Conservation (phyloP, 2,888 invertebrate species). For the Pyralis farinalis region DNA sequence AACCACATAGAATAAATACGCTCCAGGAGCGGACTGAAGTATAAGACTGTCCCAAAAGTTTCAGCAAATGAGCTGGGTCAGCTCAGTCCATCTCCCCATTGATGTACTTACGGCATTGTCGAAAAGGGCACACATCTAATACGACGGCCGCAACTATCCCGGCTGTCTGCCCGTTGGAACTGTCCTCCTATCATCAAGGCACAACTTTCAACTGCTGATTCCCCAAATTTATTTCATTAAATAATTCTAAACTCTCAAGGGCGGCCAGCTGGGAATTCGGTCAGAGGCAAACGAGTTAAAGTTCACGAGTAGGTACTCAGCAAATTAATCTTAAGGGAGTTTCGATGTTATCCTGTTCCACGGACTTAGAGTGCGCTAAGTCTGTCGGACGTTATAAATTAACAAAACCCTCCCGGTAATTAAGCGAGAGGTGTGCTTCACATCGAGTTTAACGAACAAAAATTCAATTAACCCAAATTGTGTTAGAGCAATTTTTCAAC, state of each 20-base stretch:
- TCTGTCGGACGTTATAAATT: constrained; percentile 72
- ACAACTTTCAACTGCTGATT: constrained; percentile 60
- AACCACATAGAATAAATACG: constrained; percentile 22
- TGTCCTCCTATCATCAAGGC: constrained; percentile 29
- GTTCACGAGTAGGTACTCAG: constrained; percentile 66
- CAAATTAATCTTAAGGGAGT: constrained; percentile 81
- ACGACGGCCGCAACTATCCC: constrained; percentile 35
- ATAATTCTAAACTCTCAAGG: constrained; percentile 72
- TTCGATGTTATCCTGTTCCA: constrained; percentile 68
- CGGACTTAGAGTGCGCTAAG: constrained; percentile 60
- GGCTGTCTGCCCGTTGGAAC: constrained; percentile 23
- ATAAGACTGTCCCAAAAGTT: constrained; percentile 30
- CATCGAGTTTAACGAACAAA: constrained; percentile 68
- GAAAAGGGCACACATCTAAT: constrained; percentile 20
- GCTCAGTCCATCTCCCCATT: constrained; percentile 23
- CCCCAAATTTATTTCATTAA: constrained; percentile 73
- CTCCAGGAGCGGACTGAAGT: constrained; percentile 16
- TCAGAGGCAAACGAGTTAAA: constrained; percentile 76
- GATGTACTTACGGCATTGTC: constrained; percentile 29
- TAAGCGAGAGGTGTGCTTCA: constrained; percentile 70
- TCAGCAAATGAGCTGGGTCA: constrained; percentile 23
- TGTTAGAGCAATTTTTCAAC: constrained; percentile 59
- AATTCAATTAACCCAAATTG: constrained; percentile 74
- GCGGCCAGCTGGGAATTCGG: constrained; percentile 66
- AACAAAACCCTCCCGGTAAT: constrained; percentile 72